Conservation (phyloP, 2,797 vertebrate genomes). For the Rhadinocentrus ornatus region DNA sequence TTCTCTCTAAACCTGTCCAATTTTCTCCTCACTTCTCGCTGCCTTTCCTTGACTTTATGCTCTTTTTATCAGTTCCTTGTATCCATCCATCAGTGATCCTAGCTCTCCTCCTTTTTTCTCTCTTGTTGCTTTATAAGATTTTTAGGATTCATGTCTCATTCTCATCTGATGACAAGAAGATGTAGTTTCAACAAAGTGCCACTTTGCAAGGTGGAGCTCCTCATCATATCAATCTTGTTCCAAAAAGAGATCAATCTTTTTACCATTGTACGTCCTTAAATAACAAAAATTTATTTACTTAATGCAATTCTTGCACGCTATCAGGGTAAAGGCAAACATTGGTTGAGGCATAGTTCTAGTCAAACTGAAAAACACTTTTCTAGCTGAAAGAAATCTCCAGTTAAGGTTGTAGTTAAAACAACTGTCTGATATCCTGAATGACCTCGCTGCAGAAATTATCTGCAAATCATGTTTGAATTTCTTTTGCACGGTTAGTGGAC, state of each 20-base stretch:
- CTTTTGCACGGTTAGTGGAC: not conserved
- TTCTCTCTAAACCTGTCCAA: conserved; percentile 17
- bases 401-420: conserved; percentile 3
- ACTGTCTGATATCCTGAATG: conserved; percentile 20
- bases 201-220: conserved; percentile 6
- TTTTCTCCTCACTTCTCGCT: conserved; percentile 13
- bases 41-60: conserved; percentile 6
- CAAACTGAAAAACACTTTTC: conserved; percentile 33
- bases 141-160: conserved; percentile 13
- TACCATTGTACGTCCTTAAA: not conserved
- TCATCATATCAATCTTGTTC: conserved; percentile 14
- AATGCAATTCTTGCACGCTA: conserved; percentile 6
- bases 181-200: conserved; percentile 7
- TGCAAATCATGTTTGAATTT: conserved; percentile 38
- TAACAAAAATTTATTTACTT: conserved; percentile 23
- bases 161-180: conserved; percentile 10
- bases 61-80: conserved; percentile 1
- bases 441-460: conserved; percentile 19
- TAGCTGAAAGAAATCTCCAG: conserved; percentile 24
- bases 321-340: conserved; percentile 7
- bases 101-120: not conserved
- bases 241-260: not conserved
- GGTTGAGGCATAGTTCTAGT: conserved; percentile 20
- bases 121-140: conserved; percentile 11
- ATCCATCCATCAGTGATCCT: conserved; percentile 2